Evolutionary conservation across 92 coral and sea anemone species (phyloP).

Genomic region (Paramuricea clavata): DNA sequence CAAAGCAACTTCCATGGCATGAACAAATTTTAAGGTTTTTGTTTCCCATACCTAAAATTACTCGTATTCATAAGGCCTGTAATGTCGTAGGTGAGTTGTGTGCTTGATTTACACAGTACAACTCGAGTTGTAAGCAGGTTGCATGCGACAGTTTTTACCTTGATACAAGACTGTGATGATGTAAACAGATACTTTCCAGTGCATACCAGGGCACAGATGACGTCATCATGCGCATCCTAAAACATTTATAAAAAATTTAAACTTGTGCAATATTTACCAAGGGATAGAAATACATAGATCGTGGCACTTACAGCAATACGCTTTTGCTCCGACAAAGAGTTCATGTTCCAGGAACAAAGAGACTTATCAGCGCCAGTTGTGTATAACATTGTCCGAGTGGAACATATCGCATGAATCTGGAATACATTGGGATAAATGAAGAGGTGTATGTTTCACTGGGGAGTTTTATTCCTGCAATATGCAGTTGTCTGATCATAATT

Average conservation of each 20-base stretch:
- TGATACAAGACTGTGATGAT: slow-evolving; percentile 94
- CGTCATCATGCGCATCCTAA: slow-evolving; percentile 94
- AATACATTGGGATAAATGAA: not conserved
- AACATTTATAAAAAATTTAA: not conserved
- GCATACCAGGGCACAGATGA: slow-evolving; percentile 93
- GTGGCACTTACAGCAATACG: slow-evolving; percentile 77
- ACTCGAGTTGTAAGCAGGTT: too few relatives aligned
- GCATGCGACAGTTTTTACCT: slow-evolving; percentile 64
- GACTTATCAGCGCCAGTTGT: slow-evolving; percentile 96
- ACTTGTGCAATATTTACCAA: not conserved
- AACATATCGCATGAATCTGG: slow-evolving; percentile 93
- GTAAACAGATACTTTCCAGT: slow-evolving; percentile 93
- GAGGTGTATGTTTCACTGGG: too few relatives aligned
- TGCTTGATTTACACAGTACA: too few relatives aligned
- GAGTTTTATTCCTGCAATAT: too few relatives aligned
- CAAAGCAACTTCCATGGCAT: slow-evolving; percentile 78
- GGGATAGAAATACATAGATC: not conserved
- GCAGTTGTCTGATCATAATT: too few relatives aligned
- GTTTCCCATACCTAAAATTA: slow-evolving; percentile 88
- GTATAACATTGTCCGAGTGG: slow-evolving; percentile 91
- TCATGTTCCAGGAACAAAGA: slow-evolving; percentile 93
- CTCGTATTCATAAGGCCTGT: not conserved
- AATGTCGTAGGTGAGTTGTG: too few relatives aligned
- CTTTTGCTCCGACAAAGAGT: slow-evolving; percentile 79
- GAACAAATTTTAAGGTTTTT: slow-evolving; percentile 76